These are phyloP conservation scores for Metallyticus violacea DNA, from an alignment of 2,888 invertebrate species.

Conservation along the genomic window DNA sequence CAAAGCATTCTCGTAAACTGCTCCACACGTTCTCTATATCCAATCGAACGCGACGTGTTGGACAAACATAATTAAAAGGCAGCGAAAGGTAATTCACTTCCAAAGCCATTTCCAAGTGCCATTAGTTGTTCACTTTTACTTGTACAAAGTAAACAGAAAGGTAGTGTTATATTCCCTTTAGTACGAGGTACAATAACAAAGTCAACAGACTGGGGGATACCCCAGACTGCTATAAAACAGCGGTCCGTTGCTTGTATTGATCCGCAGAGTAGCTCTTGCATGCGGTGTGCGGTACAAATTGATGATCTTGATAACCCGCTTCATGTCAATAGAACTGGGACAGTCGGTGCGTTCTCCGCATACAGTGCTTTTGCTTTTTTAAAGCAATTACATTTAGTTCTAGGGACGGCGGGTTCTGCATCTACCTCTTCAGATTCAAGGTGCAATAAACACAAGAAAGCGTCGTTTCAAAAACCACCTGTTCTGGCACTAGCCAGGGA, in stretches of 20 bases:
- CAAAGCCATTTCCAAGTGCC: neutral
- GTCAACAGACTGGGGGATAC: neutral
- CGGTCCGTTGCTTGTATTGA: neutral
- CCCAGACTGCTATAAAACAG: neutral
- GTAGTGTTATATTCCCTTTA: neutral
- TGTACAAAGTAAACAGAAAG: neutral
- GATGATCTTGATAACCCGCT: neutral
- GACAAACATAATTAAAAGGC: neutral
- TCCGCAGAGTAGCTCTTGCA: neutral
- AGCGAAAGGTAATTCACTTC: neutral
- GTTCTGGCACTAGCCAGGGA: too few species aligned
- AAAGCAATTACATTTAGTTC: too few species aligned
- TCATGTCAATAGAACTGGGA: neutral
- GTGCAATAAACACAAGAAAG: too few species aligned
- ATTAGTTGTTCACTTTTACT: too few species aligned
- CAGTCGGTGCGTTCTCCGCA: neutral
- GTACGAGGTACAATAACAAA: neutral
- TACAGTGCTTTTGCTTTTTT: too few species aligned
- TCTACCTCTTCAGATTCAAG: too few species aligned
- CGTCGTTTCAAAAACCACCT: too few species aligned
- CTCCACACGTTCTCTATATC: too few species aligned
- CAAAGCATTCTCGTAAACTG: neutral
- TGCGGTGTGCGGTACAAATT: neutral
- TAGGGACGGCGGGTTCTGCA: too few species aligned
- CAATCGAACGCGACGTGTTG: neutral